Base-by-base conservation (phyloP, 2,797 vertebrate genomes). In the Coregonus ussuriensis region DNA sequence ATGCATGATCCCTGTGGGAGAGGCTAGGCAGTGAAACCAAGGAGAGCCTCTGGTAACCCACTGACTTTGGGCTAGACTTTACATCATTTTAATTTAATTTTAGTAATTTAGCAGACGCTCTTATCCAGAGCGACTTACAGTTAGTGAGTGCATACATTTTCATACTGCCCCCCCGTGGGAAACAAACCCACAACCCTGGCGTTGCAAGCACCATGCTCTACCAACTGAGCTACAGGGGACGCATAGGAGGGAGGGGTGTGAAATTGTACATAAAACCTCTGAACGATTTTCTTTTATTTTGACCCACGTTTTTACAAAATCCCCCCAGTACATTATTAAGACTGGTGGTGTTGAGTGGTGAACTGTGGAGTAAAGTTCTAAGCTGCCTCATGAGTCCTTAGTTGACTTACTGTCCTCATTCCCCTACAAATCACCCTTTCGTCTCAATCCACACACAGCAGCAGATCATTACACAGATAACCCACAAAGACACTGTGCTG, bases 341-440 rank as follows among this genome's bases (percentile, higher is more conserved):
- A 73, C 54, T 13, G 35, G 41, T 47, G 41, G 41, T 11, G 15
- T 62, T 13, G 29, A 72, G 70, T 14, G 56, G 33, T 63, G 65
- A 62, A 81, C 31, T 16, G 81, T 59, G 6, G 74, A 51, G 6
- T 29, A 53, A 63, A 13, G 31, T 71, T 63, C 68, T 52, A 59
- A 21, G 65, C 41, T 75, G 66, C 25, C 68, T 74, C 70, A 47
- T 6, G 53, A 74, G 70, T 79, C 72, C 63, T 80, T 67, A 63
- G 71, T 47, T 77, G 76, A 86, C 74, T 79, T 75, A 54, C 68
- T 82, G 75, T 67, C 63, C 41, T 67, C n/a, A 54, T 74, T 37
- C 37, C 6, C 33, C 63, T 65, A 69, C 56, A 84, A 86, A 86
- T 81, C 75, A 82, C 68, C 70, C 35, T 79, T 77, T 66, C 37